Base-by-base conservation (phyloP, 2,797 vertebrate genomes). In the Microctenopoma stevenorrisi region DNA sequence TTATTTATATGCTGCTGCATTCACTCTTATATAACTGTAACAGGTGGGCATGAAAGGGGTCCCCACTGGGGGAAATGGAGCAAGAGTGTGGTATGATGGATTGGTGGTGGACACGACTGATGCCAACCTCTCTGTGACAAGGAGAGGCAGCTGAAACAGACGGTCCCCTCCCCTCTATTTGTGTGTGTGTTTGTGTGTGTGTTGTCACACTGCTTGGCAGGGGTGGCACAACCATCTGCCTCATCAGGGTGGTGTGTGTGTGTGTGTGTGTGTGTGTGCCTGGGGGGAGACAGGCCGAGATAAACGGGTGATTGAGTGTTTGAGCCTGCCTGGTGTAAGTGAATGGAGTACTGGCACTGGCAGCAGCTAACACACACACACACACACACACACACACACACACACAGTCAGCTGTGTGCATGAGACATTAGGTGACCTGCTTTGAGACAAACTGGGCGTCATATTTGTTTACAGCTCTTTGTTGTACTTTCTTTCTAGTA, bases 381-480 rank as follows among this genome's bases (percentile, higher is more conserved):
- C 74, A 25, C 74, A 74, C 71, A 78, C 65, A 55, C 68, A 66
- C 70, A 63, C 64, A 57, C 53, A 65, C 44, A 69, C 73, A 78
- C 75, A 79, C 62, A 66, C 61, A 68, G 80, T 91, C 87, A 91
- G 90, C 90, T 93, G 90, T 89, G 88, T 87, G 86, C 88, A 87
- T 53, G 69, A 59, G 81, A 82, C 88, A 90, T 92, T 89, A 92
- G 91, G 89, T 93, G 92, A 94, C 91, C 90, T 91, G 89, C 87
- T 93, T 89, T 74, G 84, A 92, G 81, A 84, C 69, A 81, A 57
- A 60, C 56, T 18, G 62, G 63, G 59, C 60, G 76, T 54, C 58
- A 60, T 84, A 82, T 83, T 87, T 90, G 64, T 85, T 84, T 85
- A 78, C 66, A 54, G 22, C 60, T 30, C 11, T 46, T 22, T 60